Base-by-base conservation (phyloP, 2,888 invertebrate genomes). In the Scaptomyza caliginosa region DNA sequence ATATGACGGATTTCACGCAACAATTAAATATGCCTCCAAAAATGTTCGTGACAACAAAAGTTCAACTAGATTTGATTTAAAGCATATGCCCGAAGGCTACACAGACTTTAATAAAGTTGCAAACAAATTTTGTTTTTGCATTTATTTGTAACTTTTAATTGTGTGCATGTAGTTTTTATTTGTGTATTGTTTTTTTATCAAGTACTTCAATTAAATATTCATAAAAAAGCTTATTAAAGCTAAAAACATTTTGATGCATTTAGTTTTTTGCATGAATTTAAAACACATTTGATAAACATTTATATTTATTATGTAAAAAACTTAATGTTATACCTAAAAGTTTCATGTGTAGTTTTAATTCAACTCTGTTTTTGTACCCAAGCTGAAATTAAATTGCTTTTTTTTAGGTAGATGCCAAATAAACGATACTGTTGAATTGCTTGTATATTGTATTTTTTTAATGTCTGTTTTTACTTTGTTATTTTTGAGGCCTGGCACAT, bases 331-430 rank as follows among this genome's bases (percentile, higher is more conserved):
- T 56, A 19, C 3, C 7, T 8, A 39, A 48, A 28, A 55, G 38
- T 50, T 63, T n/a, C 30, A 48, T 23, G 24, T 17, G 7, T 8
- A 28, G 16, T 6, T 21, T 49, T 40, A n/a, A n/a, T 26, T 8
- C 16, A 34, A 11, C 23, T 38, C n/a, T 23, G 19, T 57, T 49
- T 32, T 11, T 5, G 5, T 8, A 21, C 23, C 8, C 26, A 49
- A 30, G 30, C 13, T 39, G 38, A 30, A 43, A 55, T 70, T 48
- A 64, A 70, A 85, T 77, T 60, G 60, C 16, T 50, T 62, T 67
- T 55, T 62, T 67, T 64, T 50, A 40, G 30, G 54, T 55, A 68
- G 60, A 19, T 43, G 46, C 39, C 49, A 52, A 66, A 64, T 60
- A 64, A 83, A 65, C 36, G 36, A 39, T 3, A 24, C 39, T 45